These are phyloP conservation scores for Saccopteryx bilineata DNA, from an alignment of 2,113 vertebrate species.

Conservation along the genomic window DNA sequence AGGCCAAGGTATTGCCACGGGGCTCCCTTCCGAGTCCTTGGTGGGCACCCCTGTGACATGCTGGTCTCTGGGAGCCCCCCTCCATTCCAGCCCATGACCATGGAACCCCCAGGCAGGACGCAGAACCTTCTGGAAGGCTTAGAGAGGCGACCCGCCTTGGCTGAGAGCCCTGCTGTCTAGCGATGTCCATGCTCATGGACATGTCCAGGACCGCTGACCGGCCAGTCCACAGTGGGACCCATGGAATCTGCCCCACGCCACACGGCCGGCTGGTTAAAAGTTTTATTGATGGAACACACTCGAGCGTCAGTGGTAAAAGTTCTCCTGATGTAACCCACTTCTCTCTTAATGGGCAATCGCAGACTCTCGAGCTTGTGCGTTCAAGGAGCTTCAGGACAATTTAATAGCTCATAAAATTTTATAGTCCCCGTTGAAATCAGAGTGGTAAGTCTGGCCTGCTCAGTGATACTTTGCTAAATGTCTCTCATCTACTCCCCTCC, in stretches of 20 bases:
- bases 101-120: background rate
- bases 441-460: slow-evolving; percentile 86
- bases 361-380: slow-evolving; percentile 81
- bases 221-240: background rate
- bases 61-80: background rate
- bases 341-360: slow-evolving; percentile 83
- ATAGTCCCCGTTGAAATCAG: slow-evolving; percentile 88
- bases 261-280: slow-evolving; percentile 44
- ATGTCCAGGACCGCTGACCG: background rate
- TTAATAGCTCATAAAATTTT: slow-evolving; percentile 91
- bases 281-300: slow-evolving; percentile 72
- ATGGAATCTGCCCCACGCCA: background rate
- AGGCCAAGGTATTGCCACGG: rapidly evolving
- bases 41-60: rapidly evolving
- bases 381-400: slow-evolving; percentile 88
- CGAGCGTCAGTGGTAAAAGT: slow-evolving; percentile 51
- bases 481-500: slow-evolving; percentile 81
- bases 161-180: background rate
- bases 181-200: rapidly evolving
- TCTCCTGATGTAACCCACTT: slow-evolving; percentile 82
- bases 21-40: rapidly evolving
- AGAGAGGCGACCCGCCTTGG: background rate
- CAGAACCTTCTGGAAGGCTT: background rate
- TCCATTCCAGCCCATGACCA: rapidly evolving
- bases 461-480: slow-evolving; percentile 83